A percentile compares a stretch with the other conserved stretches of the same genome.
Evolutionary conservation across 1,140 invertebrate genomes (phyloP).

Genomic region (Paralvinella palmiformis): DNA sequence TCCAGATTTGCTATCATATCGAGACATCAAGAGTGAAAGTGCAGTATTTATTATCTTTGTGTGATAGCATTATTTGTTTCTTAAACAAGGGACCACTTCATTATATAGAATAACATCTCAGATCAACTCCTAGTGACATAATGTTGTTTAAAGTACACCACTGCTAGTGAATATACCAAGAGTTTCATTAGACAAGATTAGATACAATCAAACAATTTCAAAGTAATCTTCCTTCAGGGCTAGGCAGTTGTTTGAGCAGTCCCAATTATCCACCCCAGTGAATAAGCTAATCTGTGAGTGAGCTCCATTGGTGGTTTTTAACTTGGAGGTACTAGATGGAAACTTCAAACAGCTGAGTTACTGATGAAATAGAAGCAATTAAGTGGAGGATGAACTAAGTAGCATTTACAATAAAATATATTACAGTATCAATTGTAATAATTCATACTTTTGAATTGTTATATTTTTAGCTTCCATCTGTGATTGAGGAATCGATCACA

Average conservation of each 20-base stretch:
- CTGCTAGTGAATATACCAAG: neutral
- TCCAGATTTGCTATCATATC: too few species aligned
- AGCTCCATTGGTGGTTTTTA: neutral
- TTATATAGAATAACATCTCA: too few species aligned
- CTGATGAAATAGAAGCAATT: slow-evolving; percentile 2
- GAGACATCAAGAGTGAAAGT: slow-evolving; percentile 1
- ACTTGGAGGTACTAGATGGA: neutral
- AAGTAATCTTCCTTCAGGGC: neutral
- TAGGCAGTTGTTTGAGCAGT: slow-evolving; percentile 3
- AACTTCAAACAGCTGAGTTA: neutral
- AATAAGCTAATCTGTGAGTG: slow-evolving; percentile 3
- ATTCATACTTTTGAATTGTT: neutral
- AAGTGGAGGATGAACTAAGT: neutral
- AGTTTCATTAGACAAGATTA: slow-evolving; percentile 1
- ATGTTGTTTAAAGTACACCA: slow-evolving; percentile 2
- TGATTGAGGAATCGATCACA: too few species aligned
- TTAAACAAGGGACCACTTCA: too few species aligned
- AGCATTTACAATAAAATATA: slow-evolving; percentile 3
- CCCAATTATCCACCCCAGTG: slow-evolving; percentile 1
- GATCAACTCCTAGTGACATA: neutral
- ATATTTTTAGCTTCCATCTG: too few species aligned
- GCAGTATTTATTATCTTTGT: neutral
- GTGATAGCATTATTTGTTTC: too few species aligned
- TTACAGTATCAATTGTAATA: neutral
- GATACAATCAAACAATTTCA: slow-evolving; percentile 6